Conservation (phyloP, 2,113 vertebrate species). For the Crotalus helleri region DNA sequence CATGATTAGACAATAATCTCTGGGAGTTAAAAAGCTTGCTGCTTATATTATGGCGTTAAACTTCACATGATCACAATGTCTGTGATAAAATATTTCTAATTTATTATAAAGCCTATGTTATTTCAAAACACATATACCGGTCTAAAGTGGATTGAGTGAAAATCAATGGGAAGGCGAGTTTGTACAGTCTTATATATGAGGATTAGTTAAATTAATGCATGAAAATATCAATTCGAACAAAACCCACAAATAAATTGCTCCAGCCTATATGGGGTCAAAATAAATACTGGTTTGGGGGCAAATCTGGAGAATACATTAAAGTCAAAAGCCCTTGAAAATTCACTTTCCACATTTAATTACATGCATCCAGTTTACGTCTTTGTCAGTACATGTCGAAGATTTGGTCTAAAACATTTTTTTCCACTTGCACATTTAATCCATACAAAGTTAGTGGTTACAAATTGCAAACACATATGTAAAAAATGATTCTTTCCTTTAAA, state of each 20-base stretch:
- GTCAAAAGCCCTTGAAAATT: conserved; percentile 56
- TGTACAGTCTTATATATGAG: conserved; percentile 16
- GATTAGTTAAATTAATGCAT: conserved; percentile 24
- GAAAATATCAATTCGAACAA: conserved; percentile 4
- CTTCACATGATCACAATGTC: conserved; percentile 18
- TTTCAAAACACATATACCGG: conserved; percentile 1
- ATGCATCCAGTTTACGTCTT: conserved; percentile 6
- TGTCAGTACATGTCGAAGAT: conserved; percentile 19
- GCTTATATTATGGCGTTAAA: conserved; percentile 20
- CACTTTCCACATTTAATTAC: conserved; percentile 15
- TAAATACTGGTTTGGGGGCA: conserved; percentile 49
- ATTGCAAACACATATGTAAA: conserved; percentile 21
- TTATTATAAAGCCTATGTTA: conserved; percentile 9
- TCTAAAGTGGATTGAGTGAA: conserved; percentile 32
- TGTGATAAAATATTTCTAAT: conserved; percentile 31
- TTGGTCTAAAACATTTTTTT: conserved; percentile 8
- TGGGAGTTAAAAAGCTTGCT: conserved; percentile 16
- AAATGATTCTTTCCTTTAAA: conserved; percentile 16
- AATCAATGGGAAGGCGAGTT: conserved; percentile 13
- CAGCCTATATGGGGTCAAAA: background rate
- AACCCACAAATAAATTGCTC: background rate
- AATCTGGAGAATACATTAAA: conserved; percentile 54
- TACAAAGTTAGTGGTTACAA: conserved; percentile 32
- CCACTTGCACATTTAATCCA: conserved; percentile 19
- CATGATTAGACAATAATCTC: conserved; percentile 31